Percentiles rank a stretch among this genome's conserved stretches.
Evolutionary conservation across 2,113 vertebrate genomes (phyloP).

Genomic region (Tringa solitaria): DNA sequence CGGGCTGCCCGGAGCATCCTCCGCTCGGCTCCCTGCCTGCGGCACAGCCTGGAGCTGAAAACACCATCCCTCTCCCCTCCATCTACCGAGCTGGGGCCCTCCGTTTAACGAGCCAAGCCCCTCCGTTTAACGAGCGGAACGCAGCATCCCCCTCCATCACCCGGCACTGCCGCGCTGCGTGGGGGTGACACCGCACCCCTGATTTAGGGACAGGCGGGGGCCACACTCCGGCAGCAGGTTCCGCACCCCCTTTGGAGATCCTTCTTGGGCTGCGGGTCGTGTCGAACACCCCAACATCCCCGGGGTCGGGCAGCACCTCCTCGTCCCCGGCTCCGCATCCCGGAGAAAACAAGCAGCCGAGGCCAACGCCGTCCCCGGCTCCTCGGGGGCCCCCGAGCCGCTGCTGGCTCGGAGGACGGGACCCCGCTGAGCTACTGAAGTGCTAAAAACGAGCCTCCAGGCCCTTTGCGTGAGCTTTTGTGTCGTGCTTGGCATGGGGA

Average conservation of each 20-base stretch:
- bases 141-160: neutral
- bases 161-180: rapidly evolving
- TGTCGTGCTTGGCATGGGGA: neutral
- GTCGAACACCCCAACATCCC: neutral
- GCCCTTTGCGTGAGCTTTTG: neutral
- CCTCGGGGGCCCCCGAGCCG: neutral
- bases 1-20: neutral
- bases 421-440: neutral
- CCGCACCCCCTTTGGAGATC: neutral
- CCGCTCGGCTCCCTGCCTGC: neutral
- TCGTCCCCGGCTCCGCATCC: neutral
- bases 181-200: neutral
- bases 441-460: neutral
- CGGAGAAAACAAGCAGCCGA: neutral
- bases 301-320: neutral
- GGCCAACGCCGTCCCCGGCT: neutral
- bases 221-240: neutral
- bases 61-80: rapidly evolving
- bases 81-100: neutral
- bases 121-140: neutral
- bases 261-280: rapidly evolving
- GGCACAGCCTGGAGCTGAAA: rapidly evolving
- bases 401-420: neutral
- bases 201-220: neutral
- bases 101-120: neutral